Evolutionary conservation across 2,888 invertebrate genomes (phyloP), one percentile per base, ranked within the genome.

Genomic region (Alsophila aescularia): DNA sequence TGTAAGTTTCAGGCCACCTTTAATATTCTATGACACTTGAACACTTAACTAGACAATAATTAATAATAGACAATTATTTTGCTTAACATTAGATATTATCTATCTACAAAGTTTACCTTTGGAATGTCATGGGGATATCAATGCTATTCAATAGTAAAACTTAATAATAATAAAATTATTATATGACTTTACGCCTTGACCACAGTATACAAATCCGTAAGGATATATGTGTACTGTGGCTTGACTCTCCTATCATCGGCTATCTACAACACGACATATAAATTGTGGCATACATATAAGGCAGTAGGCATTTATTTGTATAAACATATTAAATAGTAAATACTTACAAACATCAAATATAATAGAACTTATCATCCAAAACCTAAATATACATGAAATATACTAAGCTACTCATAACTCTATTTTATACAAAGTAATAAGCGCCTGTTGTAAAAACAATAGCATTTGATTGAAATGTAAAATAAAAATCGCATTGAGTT

Each of bases 61-160:
- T 60, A 71, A 60, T 77, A 79, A 77, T 78, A 83, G 77, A 80
- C 77, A 77, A 71, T 72, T 67, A 77, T 66, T 70, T 72, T 64
- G 10, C 56, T 66, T 70, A 66, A 62, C 58, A 69, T 61, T 67
- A 57, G 43, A 56, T 39, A 55, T 61, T 64, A 58, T 52, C 62
- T 66, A 66, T 62, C 64, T 66, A 66, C 64, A 60, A 51, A 32
- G 15, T 48, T 52, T 14, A 80, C 75, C 76, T 81, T 70, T 73
- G 73, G 70, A 77, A 79, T 78, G 72, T 71, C 61, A 72, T 66
- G 69, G 71, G 71, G 66, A 63, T 62, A 35, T 58, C 40, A 34
- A 41, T 18, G 14, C 7, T 29, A 31, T n/a, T 9, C 10, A 10
- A 29, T 29, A n/a, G 10, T n/a, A 29, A 29, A 1, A 24, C 2